Conservation (phyloP, 2,113 vertebrate genomes). For the Nycticorax nycticorax region DNA sequence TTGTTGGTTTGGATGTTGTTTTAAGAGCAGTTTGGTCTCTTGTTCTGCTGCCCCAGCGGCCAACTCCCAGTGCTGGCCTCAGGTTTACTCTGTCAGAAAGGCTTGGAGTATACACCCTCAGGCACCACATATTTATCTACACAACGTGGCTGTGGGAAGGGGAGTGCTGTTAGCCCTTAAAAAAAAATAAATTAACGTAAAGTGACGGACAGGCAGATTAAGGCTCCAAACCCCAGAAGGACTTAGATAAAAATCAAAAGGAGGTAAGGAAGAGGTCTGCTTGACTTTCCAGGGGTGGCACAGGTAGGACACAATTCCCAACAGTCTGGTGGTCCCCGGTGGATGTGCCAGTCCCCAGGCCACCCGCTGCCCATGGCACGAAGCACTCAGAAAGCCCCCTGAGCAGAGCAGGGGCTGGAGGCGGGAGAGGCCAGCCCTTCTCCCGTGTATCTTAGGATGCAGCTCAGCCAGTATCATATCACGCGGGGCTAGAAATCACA, state of each 20-base stretch:
- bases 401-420: background rate
- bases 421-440: background rate
- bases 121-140: slow-evolving; percentile 8
- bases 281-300: background rate
- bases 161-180: background rate
- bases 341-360: background rate
- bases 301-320: background rate
- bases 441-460: slow-evolving; percentile 25
- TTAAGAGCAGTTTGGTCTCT: background rate
- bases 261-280: background rate
- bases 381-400: background rate
- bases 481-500: background rate
- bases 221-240: background rate
- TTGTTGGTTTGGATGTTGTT: background rate
- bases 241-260: background rate
- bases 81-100: background rate
- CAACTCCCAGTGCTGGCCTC: background rate
- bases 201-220: background rate
- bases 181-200: background rate
- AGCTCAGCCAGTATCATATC: slow-evolving; percentile 47
- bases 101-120: background rate
- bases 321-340: background rate
- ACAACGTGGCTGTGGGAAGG: slow-evolving; percentile 3
- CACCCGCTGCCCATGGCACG: background rate
- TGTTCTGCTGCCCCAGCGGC: background rate